phyloP scores from a whole-genome alignment of 2,797 vertebrate species.

The Gallinago stenura region DNA sequence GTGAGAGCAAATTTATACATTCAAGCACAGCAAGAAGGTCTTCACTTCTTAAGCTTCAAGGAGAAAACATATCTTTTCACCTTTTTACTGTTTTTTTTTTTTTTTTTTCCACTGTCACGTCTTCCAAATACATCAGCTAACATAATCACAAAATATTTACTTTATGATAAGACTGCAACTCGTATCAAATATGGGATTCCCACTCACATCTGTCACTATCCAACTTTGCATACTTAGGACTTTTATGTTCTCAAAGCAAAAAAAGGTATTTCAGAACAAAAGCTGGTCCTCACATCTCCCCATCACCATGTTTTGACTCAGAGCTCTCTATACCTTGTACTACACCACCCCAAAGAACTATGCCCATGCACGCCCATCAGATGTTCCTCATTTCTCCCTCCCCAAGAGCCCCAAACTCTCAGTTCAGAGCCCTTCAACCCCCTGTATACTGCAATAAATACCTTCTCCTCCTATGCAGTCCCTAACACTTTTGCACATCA shows the following conservation, averaged over 20 bases:
- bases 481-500: not conserved
- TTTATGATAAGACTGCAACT: not conserved
- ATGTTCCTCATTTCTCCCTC: not conserved
- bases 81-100: not conserved
- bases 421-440: not conserved
- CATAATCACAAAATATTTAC: not conserved
- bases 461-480: not conserved
- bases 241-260: not conserved
- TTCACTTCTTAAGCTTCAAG: not conserved
- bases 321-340: not conserved
- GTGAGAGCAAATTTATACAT: not conserved
- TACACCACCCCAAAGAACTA: not conserved
- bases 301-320: not conserved
- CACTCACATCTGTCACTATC: not conserved
- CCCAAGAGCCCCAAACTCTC: not conserved
- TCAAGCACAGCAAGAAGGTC: not conserved
- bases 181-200: not conserved
- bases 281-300: fast-evolving
- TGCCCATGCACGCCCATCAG: not conserved
- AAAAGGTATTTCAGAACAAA: not conserved
- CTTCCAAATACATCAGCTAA: not conserved
- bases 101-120: not conserved
- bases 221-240: not conserved
- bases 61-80: not conserved
- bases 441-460: fast-evolving